These are phyloP conservation scores for Mycteria americana DNA, from an alignment of 2,797 vertebrate species.

Conservation along the genomic window DNA sequence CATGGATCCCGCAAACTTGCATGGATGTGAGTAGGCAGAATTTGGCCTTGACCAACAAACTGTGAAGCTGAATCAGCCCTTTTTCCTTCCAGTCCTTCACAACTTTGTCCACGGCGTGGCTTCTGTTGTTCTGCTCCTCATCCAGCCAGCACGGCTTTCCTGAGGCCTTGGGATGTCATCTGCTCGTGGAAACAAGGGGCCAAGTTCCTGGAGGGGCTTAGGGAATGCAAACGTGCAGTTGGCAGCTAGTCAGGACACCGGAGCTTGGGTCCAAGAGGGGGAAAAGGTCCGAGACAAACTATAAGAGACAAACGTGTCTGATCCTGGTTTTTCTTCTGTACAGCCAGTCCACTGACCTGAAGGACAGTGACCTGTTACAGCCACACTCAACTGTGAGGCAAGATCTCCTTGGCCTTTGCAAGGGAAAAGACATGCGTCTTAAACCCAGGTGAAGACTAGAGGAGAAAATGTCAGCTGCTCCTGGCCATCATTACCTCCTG, in stretches of 20 bases:
- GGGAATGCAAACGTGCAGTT: neutral
- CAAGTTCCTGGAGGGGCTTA: neutral
- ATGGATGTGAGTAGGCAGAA: neutral
- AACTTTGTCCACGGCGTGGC: neutral
- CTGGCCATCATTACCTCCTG: neutral
- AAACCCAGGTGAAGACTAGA: neutral
- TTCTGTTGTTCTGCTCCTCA: neutral
- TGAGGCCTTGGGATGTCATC: neutral
- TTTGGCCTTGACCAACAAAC: neutral
- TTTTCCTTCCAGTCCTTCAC: neutral
- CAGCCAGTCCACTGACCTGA: neutral
- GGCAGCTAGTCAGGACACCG: neutral
- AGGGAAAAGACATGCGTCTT: neutral
- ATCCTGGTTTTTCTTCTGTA: neutral
- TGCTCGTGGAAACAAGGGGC: neutral
- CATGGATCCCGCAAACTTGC: neutral
- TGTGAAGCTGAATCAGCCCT: slow-evolving; percentile 21
- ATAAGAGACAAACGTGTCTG: no score
- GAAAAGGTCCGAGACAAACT: neutral
- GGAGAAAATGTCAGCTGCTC: neutral
- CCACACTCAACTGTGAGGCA: neutral
- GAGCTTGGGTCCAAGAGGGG: neutral
- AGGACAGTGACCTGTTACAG: neutral
- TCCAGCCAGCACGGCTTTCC: neutral
- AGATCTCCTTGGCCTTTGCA: neutral